phyloP scores from a whole-genome alignment of 1,140 invertebrate genomes.

The Frieseomelitta varia region DNA sequence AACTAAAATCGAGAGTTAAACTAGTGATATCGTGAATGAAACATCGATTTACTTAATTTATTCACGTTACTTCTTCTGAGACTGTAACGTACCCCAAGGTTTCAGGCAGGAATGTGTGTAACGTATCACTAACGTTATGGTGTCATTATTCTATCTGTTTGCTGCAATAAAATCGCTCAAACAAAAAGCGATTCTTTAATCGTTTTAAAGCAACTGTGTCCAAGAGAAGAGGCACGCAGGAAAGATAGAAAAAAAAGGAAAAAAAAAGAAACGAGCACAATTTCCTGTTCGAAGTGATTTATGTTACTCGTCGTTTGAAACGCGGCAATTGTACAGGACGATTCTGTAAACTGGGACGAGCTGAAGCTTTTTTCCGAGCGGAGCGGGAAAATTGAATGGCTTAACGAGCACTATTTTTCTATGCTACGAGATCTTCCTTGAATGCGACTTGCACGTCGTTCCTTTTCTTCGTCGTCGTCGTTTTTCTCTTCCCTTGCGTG shows the following conservation, averaged over 20 bases:
- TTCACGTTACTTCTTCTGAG: too few relatives aligned
- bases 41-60: too few relatives aligned
- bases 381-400: slow-evolving; percentile 9
- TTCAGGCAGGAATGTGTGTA: too few relatives aligned
- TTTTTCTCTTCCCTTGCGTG: too few relatives aligned
- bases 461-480: neutral
- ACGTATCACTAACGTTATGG: too few relatives aligned
- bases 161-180: too few relatives aligned
- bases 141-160: too few relatives aligned
- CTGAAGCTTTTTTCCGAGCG: neutral
- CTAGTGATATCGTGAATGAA: too few relatives aligned
- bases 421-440: neutral
- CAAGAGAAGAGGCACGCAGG: neutral
- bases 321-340: slow-evolving; percentile 1
- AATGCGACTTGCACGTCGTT: neutral
- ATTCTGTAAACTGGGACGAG: slow-evolving; percentile 26
- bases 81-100: too few relatives aligned
- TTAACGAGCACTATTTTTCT: slow-evolving; percentile 31
- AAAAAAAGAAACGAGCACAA: neutral
- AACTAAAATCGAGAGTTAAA: too few relatives aligned
- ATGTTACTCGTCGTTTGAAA: neutral
- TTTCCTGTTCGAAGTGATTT: neutral
- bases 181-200: too few relatives aligned
- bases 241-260: neutral
- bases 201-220: too few relatives aligned